These are phyloP conservation scores for Cryptosula pallasiana DNA, from an alignment of 2,888 invertebrate genomes.

Conservation along the genomic window DNA sequence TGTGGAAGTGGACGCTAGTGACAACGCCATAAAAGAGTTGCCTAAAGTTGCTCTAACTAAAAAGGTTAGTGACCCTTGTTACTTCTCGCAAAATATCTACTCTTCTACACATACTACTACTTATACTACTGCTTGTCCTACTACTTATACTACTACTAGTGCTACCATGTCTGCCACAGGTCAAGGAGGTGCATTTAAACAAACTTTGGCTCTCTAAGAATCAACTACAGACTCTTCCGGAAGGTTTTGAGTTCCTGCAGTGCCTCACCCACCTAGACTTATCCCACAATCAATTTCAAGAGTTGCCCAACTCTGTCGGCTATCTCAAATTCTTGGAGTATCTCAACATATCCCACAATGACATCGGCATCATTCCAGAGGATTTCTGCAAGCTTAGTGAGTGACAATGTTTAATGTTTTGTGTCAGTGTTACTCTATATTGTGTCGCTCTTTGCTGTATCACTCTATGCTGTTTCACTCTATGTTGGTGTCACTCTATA, in stretches of 20 bases:
- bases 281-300: slow-evolving; percentile 22
- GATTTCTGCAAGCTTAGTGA: slow-evolving; percentile 24
- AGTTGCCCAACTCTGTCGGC: slow-evolving; percentile 18
- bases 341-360: slow-evolving; percentile 21
- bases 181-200: slow-evolving; percentile 24
- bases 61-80: slow-evolving; percentile 9
- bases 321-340: slow-evolving; percentile 14
- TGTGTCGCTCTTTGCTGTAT: too few species aligned
- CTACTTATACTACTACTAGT: too few species aligned
- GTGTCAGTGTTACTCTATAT: too few species aligned
- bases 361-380: slow-evolving; percentile 22
- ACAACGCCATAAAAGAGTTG: slow-evolving; percentile 44
- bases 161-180: not conserved
- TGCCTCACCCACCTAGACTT: slow-evolving; percentile 22
- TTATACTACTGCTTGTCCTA: too few species aligned
- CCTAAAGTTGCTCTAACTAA: slow-evolving; percentile 46
- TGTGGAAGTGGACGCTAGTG: slow-evolving; percentile 39
- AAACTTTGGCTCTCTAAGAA: slow-evolving; percentile 21
- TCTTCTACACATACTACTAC: too few species aligned
- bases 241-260: slow-evolving; percentile 24
- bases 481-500: too few species aligned
- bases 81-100: too few species aligned
- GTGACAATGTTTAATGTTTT: too few species aligned
- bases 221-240: slow-evolving; percentile 21
- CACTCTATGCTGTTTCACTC: too few species aligned